Percentiles rank a stretch among this genome's conserved stretches.
These are phyloP conservation scores for Dorcus parallelipipedus DNA, from an alignment of 2,888 invertebrate species.

Conservation along the genomic window DNA sequence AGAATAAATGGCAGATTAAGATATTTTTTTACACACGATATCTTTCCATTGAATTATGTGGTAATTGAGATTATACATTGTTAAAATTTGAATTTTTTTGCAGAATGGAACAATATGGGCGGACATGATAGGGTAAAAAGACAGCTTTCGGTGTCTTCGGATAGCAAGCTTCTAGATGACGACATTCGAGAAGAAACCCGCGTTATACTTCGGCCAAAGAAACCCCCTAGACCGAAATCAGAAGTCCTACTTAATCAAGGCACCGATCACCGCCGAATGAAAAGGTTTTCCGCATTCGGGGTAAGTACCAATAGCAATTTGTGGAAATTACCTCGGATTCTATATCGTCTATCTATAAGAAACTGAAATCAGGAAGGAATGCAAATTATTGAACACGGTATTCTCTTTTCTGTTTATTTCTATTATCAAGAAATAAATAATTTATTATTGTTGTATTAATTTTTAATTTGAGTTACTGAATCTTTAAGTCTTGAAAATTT, in stretches of 20 bases:
- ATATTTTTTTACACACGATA: no score
- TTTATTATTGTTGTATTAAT: no score
- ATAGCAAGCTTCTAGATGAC: conserved; percentile 88
- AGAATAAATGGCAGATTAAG: no score
- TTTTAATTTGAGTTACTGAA: no score
- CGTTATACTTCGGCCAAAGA: conserved; percentile 85
- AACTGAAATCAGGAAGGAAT: no score
- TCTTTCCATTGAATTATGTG: no score
- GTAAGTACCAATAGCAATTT: conserved; percentile 54
- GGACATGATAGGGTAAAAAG: conserved; percentile 84
- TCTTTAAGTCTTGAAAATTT: no score
- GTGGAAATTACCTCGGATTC: no score
- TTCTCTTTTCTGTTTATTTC: no score
- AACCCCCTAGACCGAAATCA: conserved; percentile 92
- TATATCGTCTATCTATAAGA: no score
- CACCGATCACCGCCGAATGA: conserved; percentile 72
- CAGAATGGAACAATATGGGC: conserved; percentile 75
- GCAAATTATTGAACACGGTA: no score
- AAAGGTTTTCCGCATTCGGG: conserved; percentile 96
- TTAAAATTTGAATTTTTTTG: conserved; percentile 33
- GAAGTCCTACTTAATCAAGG: conserved; percentile 85
- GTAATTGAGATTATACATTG: background rate
- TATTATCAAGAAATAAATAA: no score
- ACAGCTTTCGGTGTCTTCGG: conserved; percentile 87
- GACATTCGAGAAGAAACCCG: conserved; percentile 85